These are phyloP conservation scores for Mactra quadrangularis DNA, from an alignment of 1,140 invertebrate species.

Conservation along the genomic window DNA sequence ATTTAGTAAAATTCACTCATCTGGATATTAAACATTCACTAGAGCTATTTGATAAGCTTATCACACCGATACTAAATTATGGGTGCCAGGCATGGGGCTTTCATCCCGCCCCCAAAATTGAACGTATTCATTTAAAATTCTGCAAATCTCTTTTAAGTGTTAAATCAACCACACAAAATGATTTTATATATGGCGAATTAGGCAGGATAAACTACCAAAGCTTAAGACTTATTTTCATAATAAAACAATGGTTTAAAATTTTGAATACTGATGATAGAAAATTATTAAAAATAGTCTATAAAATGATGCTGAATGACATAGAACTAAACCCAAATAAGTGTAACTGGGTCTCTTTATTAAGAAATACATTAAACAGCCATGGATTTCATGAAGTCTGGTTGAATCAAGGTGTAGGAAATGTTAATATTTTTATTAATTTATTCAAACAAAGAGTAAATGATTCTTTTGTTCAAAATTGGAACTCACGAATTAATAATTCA, in stretches of 20 bases:
- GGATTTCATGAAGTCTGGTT: slow-evolving; percentile 9
- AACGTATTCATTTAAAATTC: not conserved
- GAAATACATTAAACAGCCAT: not conserved
- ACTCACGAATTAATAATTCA: not conserved
- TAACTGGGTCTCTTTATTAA: slow-evolving; percentile 11
- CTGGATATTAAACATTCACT: not conserved
- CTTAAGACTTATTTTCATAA: not conserved
- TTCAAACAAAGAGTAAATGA: slow-evolving; percentile 14
- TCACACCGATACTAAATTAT: slow-evolving; percentile 8
- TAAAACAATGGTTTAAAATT: slow-evolving; percentile 20
- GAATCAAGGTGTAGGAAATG: slow-evolving; percentile 13
- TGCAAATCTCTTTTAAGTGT: not conserved
- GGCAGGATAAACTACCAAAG: not conserved
- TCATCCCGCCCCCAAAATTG: not conserved
- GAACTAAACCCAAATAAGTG: slow-evolving; percentile 1
- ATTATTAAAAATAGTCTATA: slow-evolving; percentile 8
- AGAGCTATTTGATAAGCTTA: slow-evolving; percentile 5
- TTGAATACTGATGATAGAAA: not conserved
- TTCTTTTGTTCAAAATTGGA: slow-evolving; percentile 9
- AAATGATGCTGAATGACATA: not conserved
- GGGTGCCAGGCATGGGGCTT: not conserved
- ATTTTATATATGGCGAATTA: slow-evolving; percentile 10
- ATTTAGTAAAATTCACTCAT: slow-evolving; percentile 5
- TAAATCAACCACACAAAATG: slow-evolving; percentile 10
- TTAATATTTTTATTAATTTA: not conserved